phyloP scores from a whole-genome alignment of 2,113 vertebrate genomes.

The Morone saxatilis region DNA sequence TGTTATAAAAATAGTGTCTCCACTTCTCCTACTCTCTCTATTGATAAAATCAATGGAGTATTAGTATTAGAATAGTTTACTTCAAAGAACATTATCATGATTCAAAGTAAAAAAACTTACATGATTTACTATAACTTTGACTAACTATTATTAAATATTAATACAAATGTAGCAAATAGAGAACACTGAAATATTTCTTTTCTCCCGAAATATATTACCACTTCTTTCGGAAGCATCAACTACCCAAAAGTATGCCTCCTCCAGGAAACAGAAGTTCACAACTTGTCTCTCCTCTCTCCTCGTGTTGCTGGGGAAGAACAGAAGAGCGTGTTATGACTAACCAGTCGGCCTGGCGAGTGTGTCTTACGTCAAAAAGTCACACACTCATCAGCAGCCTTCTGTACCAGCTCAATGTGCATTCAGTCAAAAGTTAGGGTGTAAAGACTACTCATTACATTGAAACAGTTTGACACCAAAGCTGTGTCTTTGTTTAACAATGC shows the following conservation, averaged over 20 bases:
- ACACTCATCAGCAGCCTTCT: conserved; percentile 76
- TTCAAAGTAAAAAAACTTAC: background rate
- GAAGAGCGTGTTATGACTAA: conserved; percentile 75
- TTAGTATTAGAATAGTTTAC: background rate
- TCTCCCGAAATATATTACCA: conserved; percentile 34
- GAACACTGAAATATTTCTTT: conserved; percentile 13
- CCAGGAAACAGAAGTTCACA: conserved; percentile 74
- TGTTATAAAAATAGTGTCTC: background rate
- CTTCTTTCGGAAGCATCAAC: conserved; percentile 38
- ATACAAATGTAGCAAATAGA: conserved; percentile 1
- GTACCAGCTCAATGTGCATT: conserved; percentile 63
- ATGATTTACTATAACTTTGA: background rate
- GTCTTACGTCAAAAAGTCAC: conserved; percentile 77
- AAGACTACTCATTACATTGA: conserved; percentile 37
- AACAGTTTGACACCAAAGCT: conserved; percentile 49
- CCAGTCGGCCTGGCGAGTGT: conserved; percentile 58
- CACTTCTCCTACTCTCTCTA: background rate
- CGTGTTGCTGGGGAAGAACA: conserved; percentile 75
- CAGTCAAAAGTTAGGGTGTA: conserved; percentile 66
- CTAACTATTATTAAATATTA: too few species aligned
- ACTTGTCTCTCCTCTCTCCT: conserved; percentile 51
- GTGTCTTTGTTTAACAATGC: conserved; percentile 63
- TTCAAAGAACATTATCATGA: background rate
- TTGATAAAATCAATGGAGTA: background rate
- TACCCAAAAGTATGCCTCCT: conserved; percentile 50